Percentiles rank a stretch among this genome's conserved stretches.
These are phyloP conservation scores for Chironomus striatipennis DNA, from an alignment of 1,140 invertebrate genomes.

Conservation along the genomic window DNA sequence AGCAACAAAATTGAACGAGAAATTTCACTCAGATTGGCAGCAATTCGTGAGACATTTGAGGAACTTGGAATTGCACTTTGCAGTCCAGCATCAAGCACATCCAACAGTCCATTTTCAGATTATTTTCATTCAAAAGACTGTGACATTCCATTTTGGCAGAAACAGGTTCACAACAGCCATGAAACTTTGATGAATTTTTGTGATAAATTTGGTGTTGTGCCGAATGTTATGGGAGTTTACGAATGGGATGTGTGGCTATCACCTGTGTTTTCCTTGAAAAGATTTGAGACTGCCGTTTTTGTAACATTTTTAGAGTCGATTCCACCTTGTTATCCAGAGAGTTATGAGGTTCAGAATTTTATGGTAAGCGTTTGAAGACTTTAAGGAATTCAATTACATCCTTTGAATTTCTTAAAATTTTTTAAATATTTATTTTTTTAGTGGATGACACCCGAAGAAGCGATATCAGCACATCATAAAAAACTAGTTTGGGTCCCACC, in stretches of 20 bases:
- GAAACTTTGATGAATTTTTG: neutral
- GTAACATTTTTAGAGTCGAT: neutral
- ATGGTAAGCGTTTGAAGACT: neutral
- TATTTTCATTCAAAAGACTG: neutral
- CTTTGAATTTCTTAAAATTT: too few species aligned
- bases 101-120: neutral
- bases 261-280: neutral
- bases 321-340: neutral
- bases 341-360: constrained; percentile 1
- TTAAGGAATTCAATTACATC: too few species aligned
- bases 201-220: neutral
- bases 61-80: constrained; percentile 79
- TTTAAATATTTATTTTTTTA: neutral
- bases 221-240: neutral
- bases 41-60: constrained; percentile 87
- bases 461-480: neutral
- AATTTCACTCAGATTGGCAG: constrained; percentile 69
- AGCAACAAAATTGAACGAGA: constrained; percentile 44
- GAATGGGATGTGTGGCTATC: neutral
- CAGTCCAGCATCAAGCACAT: constrained; percentile 33
- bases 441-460: neutral
- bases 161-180: neutral
- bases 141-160: constrained; percentile 5
- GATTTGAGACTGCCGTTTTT: neutral
- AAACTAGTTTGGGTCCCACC: neutral